Evolutionary conservation across 2,797 vertebrate genomes (phyloP).

Genomic region (Pogoniulus pusillus): DNA sequence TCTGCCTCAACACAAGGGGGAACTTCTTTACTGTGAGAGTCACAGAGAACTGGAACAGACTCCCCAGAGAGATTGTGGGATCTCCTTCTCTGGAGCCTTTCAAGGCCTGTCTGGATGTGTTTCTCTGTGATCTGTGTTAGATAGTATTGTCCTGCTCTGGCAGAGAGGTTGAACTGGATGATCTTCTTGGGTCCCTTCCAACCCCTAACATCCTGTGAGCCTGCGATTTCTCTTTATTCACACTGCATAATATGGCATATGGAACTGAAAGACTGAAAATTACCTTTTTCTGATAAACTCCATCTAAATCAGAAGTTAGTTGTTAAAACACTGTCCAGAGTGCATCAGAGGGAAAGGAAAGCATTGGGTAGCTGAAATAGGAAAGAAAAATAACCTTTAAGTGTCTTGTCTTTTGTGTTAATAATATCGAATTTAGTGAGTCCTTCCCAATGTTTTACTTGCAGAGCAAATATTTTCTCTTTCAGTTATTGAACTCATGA

Average conservation of each 20-base stretch:
- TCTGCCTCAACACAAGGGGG: no score
- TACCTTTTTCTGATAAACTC: background rate
- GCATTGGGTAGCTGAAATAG: background rate
- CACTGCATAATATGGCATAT: background rate
- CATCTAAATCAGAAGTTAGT: background rate
- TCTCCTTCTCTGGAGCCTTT: no score
- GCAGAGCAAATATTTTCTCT: constrained; percentile 67
- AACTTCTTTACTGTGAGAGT: no score
- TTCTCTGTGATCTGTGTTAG: no score
- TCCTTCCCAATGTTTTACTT: constrained; percentile 65
- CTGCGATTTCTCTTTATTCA: background rate
- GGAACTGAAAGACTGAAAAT: background rate
- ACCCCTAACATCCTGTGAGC: no score
- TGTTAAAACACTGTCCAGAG: background rate
- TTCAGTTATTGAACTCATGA: constrained; percentile 52
- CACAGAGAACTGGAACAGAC: no score
- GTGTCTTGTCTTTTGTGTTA: constrained; percentile 64
- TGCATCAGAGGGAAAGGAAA: background rate
- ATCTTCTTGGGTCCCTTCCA: no score
- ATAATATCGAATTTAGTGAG: constrained; percentile 63
- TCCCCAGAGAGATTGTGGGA: no score
- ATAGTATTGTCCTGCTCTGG: no score
- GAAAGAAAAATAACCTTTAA: constrained; percentile 57
- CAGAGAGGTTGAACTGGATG: no score
- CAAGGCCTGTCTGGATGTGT: no score